These are phyloP conservation scores for Zeuzera pyrina DNA, from an alignment of 2,888 invertebrate species.

Conservation along the genomic window DNA sequence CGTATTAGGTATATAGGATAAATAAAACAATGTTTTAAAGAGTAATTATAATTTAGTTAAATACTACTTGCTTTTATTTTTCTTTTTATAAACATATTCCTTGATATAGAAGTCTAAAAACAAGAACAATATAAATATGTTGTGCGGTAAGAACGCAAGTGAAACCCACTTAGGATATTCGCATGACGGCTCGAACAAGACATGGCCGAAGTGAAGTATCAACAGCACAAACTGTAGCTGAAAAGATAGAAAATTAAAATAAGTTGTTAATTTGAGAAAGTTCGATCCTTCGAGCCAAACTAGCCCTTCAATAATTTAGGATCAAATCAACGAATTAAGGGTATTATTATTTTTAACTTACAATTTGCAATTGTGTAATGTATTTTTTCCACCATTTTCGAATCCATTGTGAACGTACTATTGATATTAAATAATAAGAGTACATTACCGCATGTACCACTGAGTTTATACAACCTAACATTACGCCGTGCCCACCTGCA, in stretches of 20 bases:
- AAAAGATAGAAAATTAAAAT: constrained; percentile 17
- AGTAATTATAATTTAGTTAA: constrained; percentile 1
- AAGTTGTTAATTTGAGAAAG: no score
- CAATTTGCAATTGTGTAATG: constrained; percentile 89
- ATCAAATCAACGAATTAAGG: no score
- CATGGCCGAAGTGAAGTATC: constrained; percentile 71
- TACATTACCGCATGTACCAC: constrained; percentile 88
- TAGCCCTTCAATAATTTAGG: no score
- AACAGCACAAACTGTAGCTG: constrained; percentile 78
- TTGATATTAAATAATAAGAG: constrained; percentile 82
- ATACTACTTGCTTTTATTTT: constrained; percentile 18
- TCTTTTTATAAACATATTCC: constrained; percentile 72
- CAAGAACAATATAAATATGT: constrained; percentile 76
- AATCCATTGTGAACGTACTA: constrained; percentile 81
- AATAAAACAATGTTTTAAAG: no score
- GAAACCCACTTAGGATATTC: constrained; percentile 75
- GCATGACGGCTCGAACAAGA: constrained; percentile 73
- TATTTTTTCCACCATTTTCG: constrained; percentile 89
- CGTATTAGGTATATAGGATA: no score
- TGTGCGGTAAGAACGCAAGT: constrained; percentile 75
- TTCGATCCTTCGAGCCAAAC: no score
- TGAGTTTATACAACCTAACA: constrained; percentile 80
- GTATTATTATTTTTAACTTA: no score
- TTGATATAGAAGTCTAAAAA: constrained; percentile 81
- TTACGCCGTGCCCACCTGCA: constrained; percentile 79